Evolutionary conservation across 2,113 vertebrate species (phyloP), one percentile per base, ranked within the genome.

Genomic region (Vulpes vulpes): DNA sequence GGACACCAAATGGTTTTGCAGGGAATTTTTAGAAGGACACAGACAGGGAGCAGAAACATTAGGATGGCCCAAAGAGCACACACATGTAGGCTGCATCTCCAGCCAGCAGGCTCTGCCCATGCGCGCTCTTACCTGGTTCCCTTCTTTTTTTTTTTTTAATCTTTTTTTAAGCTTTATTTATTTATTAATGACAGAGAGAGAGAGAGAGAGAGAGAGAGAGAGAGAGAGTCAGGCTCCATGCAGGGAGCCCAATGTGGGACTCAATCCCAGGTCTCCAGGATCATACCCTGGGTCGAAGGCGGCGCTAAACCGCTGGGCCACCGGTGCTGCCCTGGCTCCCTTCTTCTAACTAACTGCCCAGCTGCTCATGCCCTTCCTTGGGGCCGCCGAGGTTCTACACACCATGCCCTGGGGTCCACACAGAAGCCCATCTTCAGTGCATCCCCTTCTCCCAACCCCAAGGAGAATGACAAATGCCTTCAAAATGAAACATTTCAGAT

Each of bases 41-140:
- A 71, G 89, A 82, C 11, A 32, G 55, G 73, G 22, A 73, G 22
- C 11, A 88, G 92, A 94, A 90, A 69, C 89, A 74, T 38, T 12
- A 87, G 82, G 43, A 17, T 8, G 51, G 59, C 32, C n/a, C 25
- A 32, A 16, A 43, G 23, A 49, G 51, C n/a, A 30, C n/a, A 57
- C 19, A 53, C 55, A 19, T 15, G 2, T 0, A 1, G 2, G 4
- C 27, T 38, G 60, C 35, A 17, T 14, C 1, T 8, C n/a, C 32
- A 80, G 51, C 79, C 8, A 59, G 43, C 25, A 30, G 90, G 55
- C 69, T 64, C 94, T 14, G 2, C 78, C 32, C 59, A 30, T 0
- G 22, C 17, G 25, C 55, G 11, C 60, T 53, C 88, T 43, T 57
- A 25, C 23, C 84, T 43, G 71, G 25, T 19, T 59, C 43, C 49